Conservation (phyloP, 2,797 vertebrate genomes). For the Bradypodion pumilum region DNA sequence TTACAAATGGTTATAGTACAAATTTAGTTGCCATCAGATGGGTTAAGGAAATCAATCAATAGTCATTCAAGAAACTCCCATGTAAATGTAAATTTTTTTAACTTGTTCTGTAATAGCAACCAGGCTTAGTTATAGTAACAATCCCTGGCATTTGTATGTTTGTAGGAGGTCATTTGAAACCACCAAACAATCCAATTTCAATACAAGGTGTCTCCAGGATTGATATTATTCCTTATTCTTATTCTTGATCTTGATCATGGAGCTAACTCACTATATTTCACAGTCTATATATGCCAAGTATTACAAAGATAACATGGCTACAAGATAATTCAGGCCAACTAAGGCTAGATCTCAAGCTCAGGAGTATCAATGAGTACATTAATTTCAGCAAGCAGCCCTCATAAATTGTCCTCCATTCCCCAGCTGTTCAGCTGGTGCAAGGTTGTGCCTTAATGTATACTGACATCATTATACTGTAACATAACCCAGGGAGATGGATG, state of each 20-base stretch:
- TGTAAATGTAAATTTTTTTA: background rate
- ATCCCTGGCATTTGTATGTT: slow-evolving; percentile 19
- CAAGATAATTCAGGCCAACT: background rate
- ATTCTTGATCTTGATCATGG: background rate
- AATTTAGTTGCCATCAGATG: background rate
- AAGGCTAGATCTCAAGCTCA: background rate
- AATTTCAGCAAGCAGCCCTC: background rate
- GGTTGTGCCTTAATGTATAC: background rate
- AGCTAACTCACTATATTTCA: background rate
- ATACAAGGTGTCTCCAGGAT: background rate
- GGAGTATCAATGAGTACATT: background rate
- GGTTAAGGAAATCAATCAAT: background rate
- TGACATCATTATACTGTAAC: slow-evolving; percentile 13
- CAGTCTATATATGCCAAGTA: rapidly evolving
- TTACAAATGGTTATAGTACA: no score
- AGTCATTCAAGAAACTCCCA: background rate
- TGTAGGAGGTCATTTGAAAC: background rate
- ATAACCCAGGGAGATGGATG: slow-evolving; percentile 10
- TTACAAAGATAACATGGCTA: background rate
- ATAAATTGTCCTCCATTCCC: background rate
- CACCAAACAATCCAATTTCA: background rate
- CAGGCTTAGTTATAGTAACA: slow-evolving; percentile 20
- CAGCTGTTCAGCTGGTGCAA: slow-evolving; percentile 1
- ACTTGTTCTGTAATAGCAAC: background rate
- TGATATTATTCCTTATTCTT: background rate